A percentile compares a stretch with the other conserved stretches of the same genome.
These are phyloP conservation scores for Silurus glanis DNA, from an alignment of 2,113 vertebrate species.

Conservation along the genomic window DNA sequence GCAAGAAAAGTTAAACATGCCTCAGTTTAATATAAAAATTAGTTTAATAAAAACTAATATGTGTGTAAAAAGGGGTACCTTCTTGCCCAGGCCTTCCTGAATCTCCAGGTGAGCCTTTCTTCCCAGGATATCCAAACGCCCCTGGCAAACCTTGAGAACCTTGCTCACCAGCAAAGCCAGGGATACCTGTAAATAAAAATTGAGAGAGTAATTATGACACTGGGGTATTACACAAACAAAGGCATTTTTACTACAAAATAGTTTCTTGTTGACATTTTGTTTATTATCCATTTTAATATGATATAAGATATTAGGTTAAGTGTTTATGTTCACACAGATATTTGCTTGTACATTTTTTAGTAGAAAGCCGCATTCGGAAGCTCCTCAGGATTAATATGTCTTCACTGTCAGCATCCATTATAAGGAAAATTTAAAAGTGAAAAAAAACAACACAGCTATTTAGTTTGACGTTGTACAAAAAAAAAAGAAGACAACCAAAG, in stretches of 20 bases:
- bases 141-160: conserved; percentile 82
- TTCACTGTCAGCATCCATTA: background rate
- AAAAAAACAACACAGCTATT: background rate
- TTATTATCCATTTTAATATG: background rate
- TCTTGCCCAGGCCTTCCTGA: conserved; percentile 77
- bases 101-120: conserved; percentile 79
- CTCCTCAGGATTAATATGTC: background rate
- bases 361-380: background rate
- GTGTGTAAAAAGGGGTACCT: conserved; percentile 66
- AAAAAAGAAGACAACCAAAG: background rate
- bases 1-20: background rate
- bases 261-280: background rate
- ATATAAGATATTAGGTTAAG: background rate
- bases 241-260: no score
- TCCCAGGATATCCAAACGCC: conserved; percentile 73
- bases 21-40: background rate
- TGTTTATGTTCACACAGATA: no score
- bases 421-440: background rate
- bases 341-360: no score
- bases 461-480: background rate
- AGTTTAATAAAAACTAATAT: background rate
- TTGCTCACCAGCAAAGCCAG: conserved; percentile 69
- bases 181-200: conserved; percentile 70
- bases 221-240: background rate
- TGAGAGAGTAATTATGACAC: background rate